Conservation (phyloP, 2,797 vertebrate genomes). For the Margarornis squamiger region DNA sequence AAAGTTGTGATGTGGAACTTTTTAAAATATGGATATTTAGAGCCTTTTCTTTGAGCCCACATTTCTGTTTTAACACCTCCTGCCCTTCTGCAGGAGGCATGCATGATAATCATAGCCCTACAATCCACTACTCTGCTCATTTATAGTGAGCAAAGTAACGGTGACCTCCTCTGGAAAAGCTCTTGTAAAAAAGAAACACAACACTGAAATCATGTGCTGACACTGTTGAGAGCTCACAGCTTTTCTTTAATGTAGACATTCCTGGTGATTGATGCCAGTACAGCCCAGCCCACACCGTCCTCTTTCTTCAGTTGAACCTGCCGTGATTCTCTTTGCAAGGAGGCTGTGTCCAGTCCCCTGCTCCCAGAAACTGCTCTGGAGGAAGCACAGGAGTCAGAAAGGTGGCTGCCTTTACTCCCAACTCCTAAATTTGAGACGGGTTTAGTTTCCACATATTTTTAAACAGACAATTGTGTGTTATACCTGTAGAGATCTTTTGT, state of each 20-base stretch:
- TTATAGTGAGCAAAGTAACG: not conserved
- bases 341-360: not conserved
- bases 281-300: not conserved
- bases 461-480: accelerated
- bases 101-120: not conserved
- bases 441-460: not conserved
- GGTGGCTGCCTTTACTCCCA: not conserved
- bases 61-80: not conserved
- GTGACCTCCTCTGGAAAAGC: not conserved
- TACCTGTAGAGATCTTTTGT: not conserved
- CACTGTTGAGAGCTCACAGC: not conserved
- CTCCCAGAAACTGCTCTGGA: not conserved
- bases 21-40: not conserved
- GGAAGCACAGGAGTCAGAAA: not conserved
- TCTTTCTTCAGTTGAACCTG: not conserved
- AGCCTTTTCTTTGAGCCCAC: not conserved
- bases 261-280: not conserved
- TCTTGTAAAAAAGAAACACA: not conserved
- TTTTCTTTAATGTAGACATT: not conserved
- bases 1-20: not conserved
- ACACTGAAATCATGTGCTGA: not conserved
- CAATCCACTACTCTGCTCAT: not conserved
- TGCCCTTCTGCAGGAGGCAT: not conserved
- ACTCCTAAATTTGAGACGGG: not conserved
- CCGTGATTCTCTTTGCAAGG: not conserved